These are phyloP conservation scores for Hycleus phaleratus DNA, from an alignment of 1,140 invertebrate species.

Conservation along the genomic window DNA sequence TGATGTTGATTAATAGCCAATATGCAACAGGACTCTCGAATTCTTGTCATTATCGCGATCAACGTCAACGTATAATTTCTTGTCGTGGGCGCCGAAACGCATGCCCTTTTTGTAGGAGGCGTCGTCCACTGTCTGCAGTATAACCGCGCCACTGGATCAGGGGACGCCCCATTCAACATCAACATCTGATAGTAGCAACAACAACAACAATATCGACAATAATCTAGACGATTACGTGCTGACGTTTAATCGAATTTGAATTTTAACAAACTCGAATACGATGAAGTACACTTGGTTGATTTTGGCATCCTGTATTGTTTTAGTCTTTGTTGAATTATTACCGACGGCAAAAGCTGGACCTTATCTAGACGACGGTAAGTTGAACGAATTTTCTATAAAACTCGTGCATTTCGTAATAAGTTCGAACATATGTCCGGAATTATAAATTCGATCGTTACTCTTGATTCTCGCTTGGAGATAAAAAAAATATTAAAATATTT, in stretches of 20 bases:
- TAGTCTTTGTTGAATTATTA: conserved; percentile 30
- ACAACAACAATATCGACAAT: not conserved
- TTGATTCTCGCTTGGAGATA: too few relatives aligned
- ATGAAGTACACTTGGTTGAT: conserved; percentile 39
- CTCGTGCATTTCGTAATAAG: too few relatives aligned
- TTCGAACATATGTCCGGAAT: too few relatives aligned
- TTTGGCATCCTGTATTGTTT: conserved; percentile 31
- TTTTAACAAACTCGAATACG: conserved; percentile 13
- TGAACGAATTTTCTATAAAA: conserved; percentile 5
- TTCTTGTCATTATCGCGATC: not conserved
- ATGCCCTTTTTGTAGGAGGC: conserved; percentile 17
- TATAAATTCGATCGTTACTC: too few relatives aligned
- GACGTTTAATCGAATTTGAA: too few relatives aligned
- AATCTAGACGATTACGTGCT: too few relatives aligned
- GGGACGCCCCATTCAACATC: conserved; percentile 9
- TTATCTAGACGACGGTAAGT: conserved; percentile 40
- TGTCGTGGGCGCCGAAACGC: conserved; percentile 18
- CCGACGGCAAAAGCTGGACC: conserved; percentile 29
- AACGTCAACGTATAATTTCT: not conserved
- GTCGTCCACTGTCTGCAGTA: conserved; percentile 18
- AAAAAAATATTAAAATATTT: too few relatives aligned
- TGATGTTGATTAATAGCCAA: not conserved
- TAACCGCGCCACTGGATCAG: conserved; percentile 18
- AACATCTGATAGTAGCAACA: not conserved
- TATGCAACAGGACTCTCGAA: not conserved